Conservation (phyloP, 2,797 vertebrate genomes). For the Chloroceryle amazona region DNA sequence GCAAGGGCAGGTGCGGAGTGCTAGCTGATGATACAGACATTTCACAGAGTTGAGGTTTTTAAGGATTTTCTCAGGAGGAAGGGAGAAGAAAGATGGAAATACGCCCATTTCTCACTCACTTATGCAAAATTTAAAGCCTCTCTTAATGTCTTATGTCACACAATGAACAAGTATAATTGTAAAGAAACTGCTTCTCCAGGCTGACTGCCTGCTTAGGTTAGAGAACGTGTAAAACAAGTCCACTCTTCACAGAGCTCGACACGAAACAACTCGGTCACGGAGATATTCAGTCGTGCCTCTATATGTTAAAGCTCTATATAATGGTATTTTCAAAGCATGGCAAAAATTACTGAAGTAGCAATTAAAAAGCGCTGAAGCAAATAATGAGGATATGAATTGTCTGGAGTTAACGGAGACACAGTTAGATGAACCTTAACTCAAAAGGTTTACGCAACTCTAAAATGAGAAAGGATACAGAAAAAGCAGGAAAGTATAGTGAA, state of each 20-base stretch:
- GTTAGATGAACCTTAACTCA: not conserved
- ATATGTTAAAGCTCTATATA: not conserved
- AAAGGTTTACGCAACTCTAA: not conserved
- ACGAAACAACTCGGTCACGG: not conserved
- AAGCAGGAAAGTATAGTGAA: not conserved
- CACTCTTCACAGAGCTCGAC: not conserved
- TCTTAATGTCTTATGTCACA: not conserved
- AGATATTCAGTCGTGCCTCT: not conserved
- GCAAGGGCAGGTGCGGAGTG: not conserved
- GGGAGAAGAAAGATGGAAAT: not conserved
- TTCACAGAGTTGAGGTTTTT: not conserved
- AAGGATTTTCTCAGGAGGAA: not conserved
- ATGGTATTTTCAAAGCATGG: not conserved
- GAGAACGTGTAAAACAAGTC: not conserved
- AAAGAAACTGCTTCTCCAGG: constrained; percentile 21
- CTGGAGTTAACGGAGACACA: not conserved
- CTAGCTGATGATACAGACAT: not conserved
- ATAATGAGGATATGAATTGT: constrained; percentile 17
- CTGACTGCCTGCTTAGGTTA: not conserved
- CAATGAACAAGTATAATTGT: not conserved
- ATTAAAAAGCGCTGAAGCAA: constrained; percentile 37
- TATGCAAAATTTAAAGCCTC: not conserved
- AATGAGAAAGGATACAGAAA: not conserved
- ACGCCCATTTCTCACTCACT: not conserved
- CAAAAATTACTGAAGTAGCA: not conserved